These are phyloP conservation scores for Neuroscelio doddi DNA, from an alignment of 2,888 invertebrate genomes.

Conservation along the genomic window DNA sequence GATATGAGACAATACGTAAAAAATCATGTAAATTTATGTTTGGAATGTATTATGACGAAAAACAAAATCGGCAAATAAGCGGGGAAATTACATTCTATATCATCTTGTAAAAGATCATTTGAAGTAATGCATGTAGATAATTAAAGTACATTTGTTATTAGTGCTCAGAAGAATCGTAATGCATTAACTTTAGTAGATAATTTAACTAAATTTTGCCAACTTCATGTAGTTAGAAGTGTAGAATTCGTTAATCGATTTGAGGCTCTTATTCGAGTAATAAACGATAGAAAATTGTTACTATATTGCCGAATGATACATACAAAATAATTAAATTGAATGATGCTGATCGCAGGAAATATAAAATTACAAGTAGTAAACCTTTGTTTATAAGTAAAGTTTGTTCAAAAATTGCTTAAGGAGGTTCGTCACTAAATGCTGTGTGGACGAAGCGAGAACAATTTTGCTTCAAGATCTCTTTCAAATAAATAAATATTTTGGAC, in stretches of 20 bases:
- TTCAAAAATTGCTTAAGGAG: too few species aligned
- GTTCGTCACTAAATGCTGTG: too few species aligned
- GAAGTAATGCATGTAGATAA: slow-evolving; percentile 46
- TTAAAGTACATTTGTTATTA: slow-evolving; percentile 39
- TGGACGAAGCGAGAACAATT: too few species aligned
- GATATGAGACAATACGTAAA: slow-evolving; percentile 32
- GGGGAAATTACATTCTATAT: slow-evolving; percentile 50
- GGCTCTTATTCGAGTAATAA: slow-evolving; percentile 40
- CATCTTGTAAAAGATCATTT: slow-evolving; percentile 42
- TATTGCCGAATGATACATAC: too few species aligned
- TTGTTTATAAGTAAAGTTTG: too few species aligned
- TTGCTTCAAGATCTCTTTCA: too few species aligned
- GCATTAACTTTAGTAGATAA: slow-evolving; percentile 28
- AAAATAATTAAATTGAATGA: too few species aligned
- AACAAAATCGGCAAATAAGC: slow-evolving; percentile 34
- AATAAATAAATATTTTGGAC: too few species aligned
- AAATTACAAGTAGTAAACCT: too few species aligned
- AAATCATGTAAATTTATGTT: slow-evolving; percentile 45
- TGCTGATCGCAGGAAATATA: too few species aligned
- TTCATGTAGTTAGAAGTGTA: slow-evolving; percentile 40
- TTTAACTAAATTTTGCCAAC: slow-evolving; percentile 25
- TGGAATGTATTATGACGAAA: slow-evolving; percentile 43
- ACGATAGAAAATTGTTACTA: too few species aligned
- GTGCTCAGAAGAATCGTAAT: slow-evolving; percentile 28
- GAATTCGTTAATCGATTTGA: slow-evolving; percentile 44